Evolutionary conservation across 1,140 invertebrate genomes (phyloP).

Genomic region (Drosophila pseudoananassae): DNA sequence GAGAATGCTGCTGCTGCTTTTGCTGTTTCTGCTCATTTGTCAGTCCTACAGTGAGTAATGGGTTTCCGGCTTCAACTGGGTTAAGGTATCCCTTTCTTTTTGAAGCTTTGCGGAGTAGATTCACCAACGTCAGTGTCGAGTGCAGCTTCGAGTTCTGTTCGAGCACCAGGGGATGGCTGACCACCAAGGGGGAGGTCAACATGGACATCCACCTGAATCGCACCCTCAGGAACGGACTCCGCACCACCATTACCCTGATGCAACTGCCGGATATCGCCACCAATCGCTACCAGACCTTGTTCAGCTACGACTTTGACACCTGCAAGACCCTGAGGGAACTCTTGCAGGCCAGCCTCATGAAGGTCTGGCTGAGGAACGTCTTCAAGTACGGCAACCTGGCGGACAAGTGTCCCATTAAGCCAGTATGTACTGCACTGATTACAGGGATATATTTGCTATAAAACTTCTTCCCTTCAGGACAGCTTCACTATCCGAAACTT

Average conservation of each 20-base stretch:
- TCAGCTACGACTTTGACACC: conserved; percentile 64
- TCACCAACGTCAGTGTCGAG: conserved; percentile 43
- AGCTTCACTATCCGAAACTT: conserved; percentile 51
- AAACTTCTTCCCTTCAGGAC: conserved; percentile 25
- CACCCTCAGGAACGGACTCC: conserved; percentile 15
- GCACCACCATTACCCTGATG: conserved; percentile 40
- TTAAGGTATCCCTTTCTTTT: background rate
- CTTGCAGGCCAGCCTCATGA: conserved; percentile 36
- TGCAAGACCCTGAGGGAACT: conserved; percentile 50
- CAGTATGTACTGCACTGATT: conserved; percentile 31
- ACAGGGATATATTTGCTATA: background rate
- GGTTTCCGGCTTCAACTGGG: background rate
- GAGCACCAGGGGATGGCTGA: conserved; percentile 30
- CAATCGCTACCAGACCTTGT: conserved; percentile 37
- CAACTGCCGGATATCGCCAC: conserved; percentile 24
- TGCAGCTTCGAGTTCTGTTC: conserved; percentile 28
- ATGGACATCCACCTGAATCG: conserved; percentile 45
- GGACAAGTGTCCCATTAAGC: conserved; percentile 45
- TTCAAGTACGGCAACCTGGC: conserved; percentile 60
- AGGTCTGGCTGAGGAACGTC: conserved; percentile 56
- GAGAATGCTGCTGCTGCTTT: conserved; percentile 4
- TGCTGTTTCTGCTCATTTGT: conserved; percentile 4
- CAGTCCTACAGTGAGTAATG: conserved; percentile 35
- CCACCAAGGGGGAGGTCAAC: conserved; percentile 16
- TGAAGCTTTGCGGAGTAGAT: conserved; percentile 9